Base-by-base conservation (phyloP, 2,888 invertebrate species). In the Melolontha melolontha region DNA sequence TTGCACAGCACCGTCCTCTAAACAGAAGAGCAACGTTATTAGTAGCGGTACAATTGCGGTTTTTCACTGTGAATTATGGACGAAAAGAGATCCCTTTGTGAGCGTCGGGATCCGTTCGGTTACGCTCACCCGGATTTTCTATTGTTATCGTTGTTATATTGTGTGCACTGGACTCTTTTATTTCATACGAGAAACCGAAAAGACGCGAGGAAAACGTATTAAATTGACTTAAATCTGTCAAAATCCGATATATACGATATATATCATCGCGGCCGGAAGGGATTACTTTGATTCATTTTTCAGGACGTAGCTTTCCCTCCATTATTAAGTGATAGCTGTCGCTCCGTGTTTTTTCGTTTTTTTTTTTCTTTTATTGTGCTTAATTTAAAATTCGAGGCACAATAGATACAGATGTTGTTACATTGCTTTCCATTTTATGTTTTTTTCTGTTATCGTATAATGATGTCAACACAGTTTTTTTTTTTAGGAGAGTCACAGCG, bases 141-240 rank as follows among this genome's bases (percentile, higher is more conserved):
- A 54, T 54, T 54, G 54, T 54, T 54, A 54, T 40, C 54, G 54
- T 54, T 40, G 40, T 14, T 39, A 54, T 54, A 54, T 54, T 17
- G 54, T 40, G 14, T 52, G 14, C 51, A 27, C 16, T 40, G 17
- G 54, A 16, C 40, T 44, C 44, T 44, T 40, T 54, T 54, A 54
- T 54, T 54, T 52, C 39, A 54, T 54, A 54, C 40, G 54, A 16
- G 17, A 54, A 40, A 54, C 40, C 54, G 54, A 54, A 54, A 54
- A 54, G 54, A 40, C 40, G 54, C 40, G 27, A 14, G 10, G 54
- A 54, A 54, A 54, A 54, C 54, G 40, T 54, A 54, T 54, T 54
- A 54, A 54, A 54, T 54, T 22, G 54, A 54, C 54, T 54, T 54
- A 54, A 54, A 54, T 54, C 54, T 54, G 40, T 54, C 54, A 40